Evolutionary conservation across 2,113 vertebrate species (phyloP).

Genomic region (Prolemur simus): DNA sequence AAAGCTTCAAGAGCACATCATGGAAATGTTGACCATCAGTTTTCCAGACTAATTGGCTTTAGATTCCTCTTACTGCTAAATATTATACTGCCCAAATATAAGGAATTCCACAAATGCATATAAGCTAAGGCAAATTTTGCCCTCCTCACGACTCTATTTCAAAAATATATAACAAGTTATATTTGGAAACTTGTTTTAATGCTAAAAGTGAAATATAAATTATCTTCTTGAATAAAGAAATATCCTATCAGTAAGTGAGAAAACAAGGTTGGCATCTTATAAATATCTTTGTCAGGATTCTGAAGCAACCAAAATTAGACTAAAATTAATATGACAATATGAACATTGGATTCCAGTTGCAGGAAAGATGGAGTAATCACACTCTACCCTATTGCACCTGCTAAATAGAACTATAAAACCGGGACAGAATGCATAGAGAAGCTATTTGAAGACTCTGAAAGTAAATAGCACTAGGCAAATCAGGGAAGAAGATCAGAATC

Average conservation of each 20-base stretch:
- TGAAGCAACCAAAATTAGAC: background rate
- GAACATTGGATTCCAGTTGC: background rate
- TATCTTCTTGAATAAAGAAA: background rate
- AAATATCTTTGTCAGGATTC: background rate
- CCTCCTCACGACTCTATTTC: background rate
- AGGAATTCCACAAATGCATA: background rate
- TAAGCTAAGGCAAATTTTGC: background rate
- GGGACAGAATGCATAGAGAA: background rate
- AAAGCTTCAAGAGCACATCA: background rate
- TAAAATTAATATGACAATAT: background rate
- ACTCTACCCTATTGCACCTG: fast-evolving
- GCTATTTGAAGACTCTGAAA: background rate
- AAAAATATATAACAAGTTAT: background rate
- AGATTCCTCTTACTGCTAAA: background rate
- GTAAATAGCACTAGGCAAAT: background rate
- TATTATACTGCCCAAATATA: background rate
- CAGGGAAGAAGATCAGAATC: background rate
- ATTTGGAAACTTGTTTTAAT: background rate
- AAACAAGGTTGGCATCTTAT: background rate
- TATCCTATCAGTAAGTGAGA: background rate
- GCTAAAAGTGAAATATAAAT: background rate
- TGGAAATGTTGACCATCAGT: fast-evolving
- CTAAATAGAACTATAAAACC: background rate
- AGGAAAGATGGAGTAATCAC: background rate
- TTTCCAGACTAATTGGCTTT: background rate